Conservation (phyloP, 2,113 vertebrate genomes). For the Poeciliopsis occidentalis region DNA sequence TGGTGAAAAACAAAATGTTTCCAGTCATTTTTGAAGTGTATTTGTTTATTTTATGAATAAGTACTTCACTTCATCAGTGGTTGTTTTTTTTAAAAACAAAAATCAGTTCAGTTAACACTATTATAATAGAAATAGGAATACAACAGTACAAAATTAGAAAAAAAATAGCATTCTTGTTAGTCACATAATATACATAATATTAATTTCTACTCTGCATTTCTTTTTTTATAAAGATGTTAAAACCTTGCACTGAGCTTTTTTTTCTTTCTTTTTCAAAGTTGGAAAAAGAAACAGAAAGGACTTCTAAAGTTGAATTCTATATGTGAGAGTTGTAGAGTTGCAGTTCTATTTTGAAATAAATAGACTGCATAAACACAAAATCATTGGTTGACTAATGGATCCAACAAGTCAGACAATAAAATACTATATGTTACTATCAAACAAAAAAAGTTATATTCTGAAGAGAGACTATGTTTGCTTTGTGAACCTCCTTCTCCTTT, state of each 20-base stretch:
- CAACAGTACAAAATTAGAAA: not conserved
- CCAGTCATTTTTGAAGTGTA: not conserved
- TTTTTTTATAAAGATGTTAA: too few relatives aligned
- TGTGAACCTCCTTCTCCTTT: not conserved
- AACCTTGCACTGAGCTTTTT: too few relatives aligned
- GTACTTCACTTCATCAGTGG: not conserved
- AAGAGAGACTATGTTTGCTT: not conserved
- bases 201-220: too few relatives aligned
- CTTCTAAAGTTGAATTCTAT: too few relatives aligned
- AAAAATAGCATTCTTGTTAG: not conserved
- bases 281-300: too few relatives aligned
- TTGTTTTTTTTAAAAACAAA: not conserved
- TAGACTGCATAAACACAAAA: too few relatives aligned
- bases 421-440: not conserved
- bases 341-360: not conserved
- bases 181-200: not conserved
- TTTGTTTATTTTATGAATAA: not conserved
- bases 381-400: not conserved
- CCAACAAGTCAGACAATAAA: not conserved
- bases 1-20: not conserved
- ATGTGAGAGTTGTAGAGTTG: too few relatives aligned
- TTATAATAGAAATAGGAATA: too few relatives aligned
- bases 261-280: too few relatives aligned
- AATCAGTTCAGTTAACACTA: too few relatives aligned
- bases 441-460: not conserved